Conservation (phyloP, 2,797 vertebrate species). For the Protonibea diacanthus region DNA sequence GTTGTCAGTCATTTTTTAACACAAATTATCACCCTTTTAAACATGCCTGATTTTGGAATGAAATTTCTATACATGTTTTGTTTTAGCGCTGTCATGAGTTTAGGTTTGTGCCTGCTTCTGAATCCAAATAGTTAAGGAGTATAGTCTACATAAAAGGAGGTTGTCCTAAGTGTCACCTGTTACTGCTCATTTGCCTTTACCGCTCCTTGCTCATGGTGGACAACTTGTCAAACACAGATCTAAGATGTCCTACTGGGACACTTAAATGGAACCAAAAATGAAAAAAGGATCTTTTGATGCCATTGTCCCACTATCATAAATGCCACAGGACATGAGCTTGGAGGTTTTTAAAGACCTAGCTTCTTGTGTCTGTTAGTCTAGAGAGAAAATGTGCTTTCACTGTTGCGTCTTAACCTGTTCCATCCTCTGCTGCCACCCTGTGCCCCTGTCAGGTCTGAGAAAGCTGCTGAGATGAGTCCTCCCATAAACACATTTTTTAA, state of each 20-base stretch:
- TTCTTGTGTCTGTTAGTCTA: background rate
- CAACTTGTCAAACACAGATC: background rate
- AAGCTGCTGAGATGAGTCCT: background rate
- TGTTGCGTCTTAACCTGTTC: background rate
- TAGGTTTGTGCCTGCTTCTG: background rate
- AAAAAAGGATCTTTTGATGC: background rate
- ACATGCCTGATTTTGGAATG: slow-evolving; percentile 2
- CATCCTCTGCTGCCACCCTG: background rate
- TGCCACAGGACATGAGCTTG: background rate
- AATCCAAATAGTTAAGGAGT: slow-evolving; percentile 10
- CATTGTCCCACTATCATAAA: background rate
- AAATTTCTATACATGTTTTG: slow-evolving; percentile 9
- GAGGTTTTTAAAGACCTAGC: background rate
- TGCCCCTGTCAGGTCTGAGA: background rate
- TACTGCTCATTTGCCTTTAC: background rate
- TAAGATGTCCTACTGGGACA: background rate
- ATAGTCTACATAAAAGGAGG: background rate
- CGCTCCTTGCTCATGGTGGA: background rate
- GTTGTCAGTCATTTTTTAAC: background rate
- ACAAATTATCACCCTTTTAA: background rate
- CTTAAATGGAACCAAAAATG: background rate
- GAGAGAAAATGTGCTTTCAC: background rate
- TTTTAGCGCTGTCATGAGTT: background rate
- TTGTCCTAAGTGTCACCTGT: background rate
- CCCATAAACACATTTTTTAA: background rate